phyloP scores from a whole-genome alignment of 2,113 vertebrate genomes.

The Chaetodon trifascialis region DNA sequence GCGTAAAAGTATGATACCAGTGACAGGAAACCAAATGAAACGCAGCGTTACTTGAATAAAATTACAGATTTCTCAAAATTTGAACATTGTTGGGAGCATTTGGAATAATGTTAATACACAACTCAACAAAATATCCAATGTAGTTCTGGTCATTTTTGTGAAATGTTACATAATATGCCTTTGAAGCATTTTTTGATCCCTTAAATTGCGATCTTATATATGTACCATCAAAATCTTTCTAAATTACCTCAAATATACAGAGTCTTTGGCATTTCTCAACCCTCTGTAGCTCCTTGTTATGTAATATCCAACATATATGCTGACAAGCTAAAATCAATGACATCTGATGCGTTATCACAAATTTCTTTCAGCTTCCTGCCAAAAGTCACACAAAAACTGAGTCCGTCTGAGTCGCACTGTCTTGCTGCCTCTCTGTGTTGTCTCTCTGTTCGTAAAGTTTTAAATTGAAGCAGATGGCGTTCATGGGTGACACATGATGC shows the following conservation, averaged over 20 bases:
- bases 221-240: not conserved
- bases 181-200: not conserved
- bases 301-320: not conserved
- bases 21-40: no score
- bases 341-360: not conserved
- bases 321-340: not conserved
- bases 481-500: conserved; percentile 59
- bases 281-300: not conserved
- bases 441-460: conserved; percentile 24
- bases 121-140: no score
- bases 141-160: no score
- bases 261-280: not conserved
- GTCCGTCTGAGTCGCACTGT: not conserved
- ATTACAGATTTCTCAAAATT: no score
- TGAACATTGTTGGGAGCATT: no score
- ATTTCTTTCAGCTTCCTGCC: not conserved
- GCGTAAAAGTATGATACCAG: no score
- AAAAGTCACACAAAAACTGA: not conserved
- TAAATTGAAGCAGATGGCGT: conserved; percentile 58
- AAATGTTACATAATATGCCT: no score
- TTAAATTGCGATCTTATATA: not conserved
- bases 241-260: not conserved
- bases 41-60: no score
- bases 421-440: not conserved
- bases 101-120: no score